A percentile compares a stretch with the other conserved stretches of the same genome.
Evolutionary conservation across 1,140 invertebrate species (phyloP).

Genomic region (Stenopsyche tienmushanensis): DNA sequence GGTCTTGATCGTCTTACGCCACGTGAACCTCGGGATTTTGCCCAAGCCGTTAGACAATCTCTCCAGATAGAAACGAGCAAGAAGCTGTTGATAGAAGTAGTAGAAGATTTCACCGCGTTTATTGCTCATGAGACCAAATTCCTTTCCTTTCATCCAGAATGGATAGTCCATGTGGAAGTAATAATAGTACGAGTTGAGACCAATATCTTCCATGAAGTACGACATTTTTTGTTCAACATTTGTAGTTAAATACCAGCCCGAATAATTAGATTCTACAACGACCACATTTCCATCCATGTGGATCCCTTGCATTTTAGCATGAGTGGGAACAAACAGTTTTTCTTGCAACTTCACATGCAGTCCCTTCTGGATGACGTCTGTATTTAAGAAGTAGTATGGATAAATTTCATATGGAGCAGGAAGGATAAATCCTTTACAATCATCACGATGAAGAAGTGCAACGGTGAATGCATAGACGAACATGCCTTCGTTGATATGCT

Average conservation of each 20-base stretch:
- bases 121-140: conserved; percentile 55
- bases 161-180: conserved; percentile 67
- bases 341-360: conserved; percentile 56
- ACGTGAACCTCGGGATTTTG: conserved; percentile 60
- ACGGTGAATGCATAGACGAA: conserved; percentile 56
- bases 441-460: conserved; percentile 54
- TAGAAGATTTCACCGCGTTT: conserved; percentile 64
- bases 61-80: conserved; percentile 69
- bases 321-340: conserved; percentile 9
- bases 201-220: conserved; percentile 74
- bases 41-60: conserved; percentile 64
- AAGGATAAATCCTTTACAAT: conserved; percentile 55
- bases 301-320: conserved; percentile 43
- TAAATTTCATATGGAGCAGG: conserved; percentile 58
- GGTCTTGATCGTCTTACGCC: conserved; percentile 56
- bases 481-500: conserved; percentile 56
- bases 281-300: conserved; percentile 46
- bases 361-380: conserved; percentile 56
- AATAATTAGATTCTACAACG: conserved; percentile 56
- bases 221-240: conserved; percentile 63
- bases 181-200: conserved; percentile 71
- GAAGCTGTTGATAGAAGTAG: conserved; percentile 62
- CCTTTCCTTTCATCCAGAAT: conserved; percentile 62
- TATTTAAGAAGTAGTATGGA: conserved; percentile 57
- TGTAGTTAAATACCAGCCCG: conserved; percentile 55